phyloP scores from a whole-genome alignment of 2,797 vertebrate genomes.

The Ptychobarbus kaznakovi region DNA sequence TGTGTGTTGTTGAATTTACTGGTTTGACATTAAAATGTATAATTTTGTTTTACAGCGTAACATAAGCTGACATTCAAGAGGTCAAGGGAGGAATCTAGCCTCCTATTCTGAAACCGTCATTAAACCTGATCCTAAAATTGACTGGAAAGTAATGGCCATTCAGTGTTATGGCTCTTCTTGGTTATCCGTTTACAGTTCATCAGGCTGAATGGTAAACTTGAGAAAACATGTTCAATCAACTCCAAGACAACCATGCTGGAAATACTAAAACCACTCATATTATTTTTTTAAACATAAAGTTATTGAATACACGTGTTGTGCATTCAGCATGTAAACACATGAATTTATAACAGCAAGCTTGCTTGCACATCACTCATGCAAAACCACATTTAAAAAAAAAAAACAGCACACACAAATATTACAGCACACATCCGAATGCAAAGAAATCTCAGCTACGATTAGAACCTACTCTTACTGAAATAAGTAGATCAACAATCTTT shows the following conservation, averaged over 20 bases:
- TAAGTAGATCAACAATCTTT: neutral
- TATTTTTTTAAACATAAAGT: neutral
- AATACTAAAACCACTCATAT: neutral
- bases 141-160: neutral
- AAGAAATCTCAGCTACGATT: constrained; percentile 45
- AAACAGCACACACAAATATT: constrained; percentile 54
- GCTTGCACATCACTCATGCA: constrained; percentile 63
- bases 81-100: neutral
- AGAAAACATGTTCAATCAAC: neutral
- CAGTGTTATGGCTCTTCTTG: neutral
- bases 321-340: constrained; percentile 50
- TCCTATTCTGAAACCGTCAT: neutral
- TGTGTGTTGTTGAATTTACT: no score
- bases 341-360: constrained; percentile 12
- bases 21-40: no score
- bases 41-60: neutral
- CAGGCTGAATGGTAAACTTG: neutral
- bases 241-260: constrained; percentile 10
- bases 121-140: neutral
- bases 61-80: neutral
- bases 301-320: constrained; percentile 35
- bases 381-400: constrained; percentile 56
- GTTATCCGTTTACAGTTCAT: constrained; percentile 11
- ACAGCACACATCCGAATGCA: constrained; percentile 66
- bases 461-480: constrained; percentile 38